Conservation (phyloP, 1,140 invertebrate species). For the Scylla paramamosain region DNA sequence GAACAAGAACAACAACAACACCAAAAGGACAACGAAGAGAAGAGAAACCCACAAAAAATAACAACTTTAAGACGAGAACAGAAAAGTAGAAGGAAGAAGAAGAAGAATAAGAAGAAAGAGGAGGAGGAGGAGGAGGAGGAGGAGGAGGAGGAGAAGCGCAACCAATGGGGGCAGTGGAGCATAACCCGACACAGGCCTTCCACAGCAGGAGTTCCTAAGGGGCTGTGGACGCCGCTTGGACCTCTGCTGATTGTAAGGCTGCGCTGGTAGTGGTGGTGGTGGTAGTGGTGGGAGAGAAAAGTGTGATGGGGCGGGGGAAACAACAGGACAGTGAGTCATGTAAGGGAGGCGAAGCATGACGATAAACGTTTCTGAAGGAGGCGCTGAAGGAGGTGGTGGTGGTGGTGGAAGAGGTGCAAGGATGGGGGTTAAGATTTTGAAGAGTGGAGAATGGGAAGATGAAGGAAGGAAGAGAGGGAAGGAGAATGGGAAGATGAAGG, state of each 20-base stretch:
- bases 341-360: background rate
- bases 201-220: too few relatives aligned
- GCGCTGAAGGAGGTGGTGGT: background rate
- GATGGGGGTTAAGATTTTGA: too few relatives aligned
- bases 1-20: background rate
- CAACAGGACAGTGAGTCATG: background rate
- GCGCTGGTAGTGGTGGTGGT: background rate
- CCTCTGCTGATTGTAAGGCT: background rate
- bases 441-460: background rate
- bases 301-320: background rate
- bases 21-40: background rate
- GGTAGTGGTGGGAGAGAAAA: too few relatives aligned
- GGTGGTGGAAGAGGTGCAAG: background rate
- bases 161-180: too few relatives aligned
- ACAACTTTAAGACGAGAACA: background rate
- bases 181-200: too few relatives aligned
- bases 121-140: conserved; percentile 17
- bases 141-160: background rate
- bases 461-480: background rate
- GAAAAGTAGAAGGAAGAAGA: background rate
- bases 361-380: background rate
- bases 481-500: background rate
- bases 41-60: too few relatives aligned
- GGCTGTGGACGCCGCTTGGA: background rate
- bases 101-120: background rate